Evolutionary conservation across 1,140 invertebrate species (phyloP).

Genomic region (Eriosoma lanigerum): DNA sequence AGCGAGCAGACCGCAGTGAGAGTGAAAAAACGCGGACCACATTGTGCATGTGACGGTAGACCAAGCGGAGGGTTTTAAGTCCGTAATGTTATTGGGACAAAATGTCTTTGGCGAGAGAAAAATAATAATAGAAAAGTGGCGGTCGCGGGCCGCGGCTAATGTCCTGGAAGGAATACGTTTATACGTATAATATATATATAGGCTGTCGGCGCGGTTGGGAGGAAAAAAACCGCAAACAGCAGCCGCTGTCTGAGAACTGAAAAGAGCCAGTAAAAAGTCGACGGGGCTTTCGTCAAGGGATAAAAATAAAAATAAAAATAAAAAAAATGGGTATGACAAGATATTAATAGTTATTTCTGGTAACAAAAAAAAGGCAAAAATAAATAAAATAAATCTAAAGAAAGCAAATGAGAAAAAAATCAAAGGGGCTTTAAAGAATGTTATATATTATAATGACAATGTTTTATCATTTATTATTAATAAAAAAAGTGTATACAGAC

Average conservation of each 20-base stretch:
- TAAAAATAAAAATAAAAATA: too few relatives aligned
- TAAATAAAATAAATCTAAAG: constrained; percentile 26
- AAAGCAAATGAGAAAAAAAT: constrained; percentile 11
- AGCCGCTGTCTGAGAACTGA: constrained; percentile 9
- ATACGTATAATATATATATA: background rate
- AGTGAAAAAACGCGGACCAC: constrained; percentile 17
- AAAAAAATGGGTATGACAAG: constrained; percentile 51
- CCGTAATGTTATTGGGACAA: constrained; percentile 42
- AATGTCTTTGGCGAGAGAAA: constrained; percentile 49
- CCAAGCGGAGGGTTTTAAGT: background rate
- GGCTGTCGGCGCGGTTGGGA: background rate
- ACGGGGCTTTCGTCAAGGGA: constrained; percentile 47
- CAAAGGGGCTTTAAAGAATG: constrained; percentile 42
- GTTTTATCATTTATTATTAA: constrained; percentile 7
- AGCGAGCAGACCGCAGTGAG: too few relatives aligned
- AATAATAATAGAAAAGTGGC: constrained; percentile 51
- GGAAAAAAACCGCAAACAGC: constrained; percentile 39
- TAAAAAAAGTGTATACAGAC: too few relatives aligned
- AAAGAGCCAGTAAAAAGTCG: constrained; percentile 45
- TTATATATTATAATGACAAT: constrained; percentile 23
- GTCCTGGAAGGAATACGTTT: constrained; percentile 48
- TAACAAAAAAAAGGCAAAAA: constrained; percentile 27
- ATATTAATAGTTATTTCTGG: constrained; percentile 51
- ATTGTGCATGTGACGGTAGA: constrained; percentile 8
- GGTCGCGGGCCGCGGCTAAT: constrained; percentile 43